Conservation (phyloP, 2,113 vertebrate genomes). For the Procavia capensis region DNA sequence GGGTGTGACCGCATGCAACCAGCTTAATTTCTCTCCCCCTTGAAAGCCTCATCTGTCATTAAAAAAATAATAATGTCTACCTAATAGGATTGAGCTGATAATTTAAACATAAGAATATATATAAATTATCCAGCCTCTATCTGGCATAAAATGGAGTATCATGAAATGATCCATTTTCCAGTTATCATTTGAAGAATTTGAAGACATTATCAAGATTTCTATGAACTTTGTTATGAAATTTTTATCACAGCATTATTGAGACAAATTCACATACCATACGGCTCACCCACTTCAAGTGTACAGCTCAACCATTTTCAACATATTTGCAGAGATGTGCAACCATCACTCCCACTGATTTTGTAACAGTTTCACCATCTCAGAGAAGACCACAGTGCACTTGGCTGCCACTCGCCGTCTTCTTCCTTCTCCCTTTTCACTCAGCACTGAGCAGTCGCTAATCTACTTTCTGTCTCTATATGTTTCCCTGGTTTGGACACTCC, state of each 20-base stretch:
- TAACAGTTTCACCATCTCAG: too few relatives aligned
- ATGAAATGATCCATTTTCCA: background rate
- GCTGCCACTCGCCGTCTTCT: background rate
- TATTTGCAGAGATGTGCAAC: background rate
- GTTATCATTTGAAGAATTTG: background rate
- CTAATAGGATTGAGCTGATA: background rate
- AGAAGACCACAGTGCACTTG: background rate
- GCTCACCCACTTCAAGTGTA: background rate
- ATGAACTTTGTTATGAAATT: background rate
- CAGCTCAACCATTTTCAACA: background rate
- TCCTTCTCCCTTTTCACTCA: background rate
- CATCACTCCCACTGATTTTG: too few relatives aligned
- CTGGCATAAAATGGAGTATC: background rate
- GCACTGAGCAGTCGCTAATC: background rate
- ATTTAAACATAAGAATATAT: background rate
- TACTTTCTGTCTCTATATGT: background rate
- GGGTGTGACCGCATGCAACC: background rate
- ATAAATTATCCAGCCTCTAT: background rate
- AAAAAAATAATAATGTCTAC: slow-evolving; percentile 1
- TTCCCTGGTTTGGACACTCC: background rate
- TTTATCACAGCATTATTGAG: background rate
- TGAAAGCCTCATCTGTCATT: background rate
- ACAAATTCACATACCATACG: background rate
- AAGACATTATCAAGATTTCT: background rate
- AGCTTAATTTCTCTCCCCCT: background rate